These are phyloP conservation scores for Nomada ferruginata DNA, from an alignment of 2,888 invertebrate species.

Conservation along the genomic window DNA sequence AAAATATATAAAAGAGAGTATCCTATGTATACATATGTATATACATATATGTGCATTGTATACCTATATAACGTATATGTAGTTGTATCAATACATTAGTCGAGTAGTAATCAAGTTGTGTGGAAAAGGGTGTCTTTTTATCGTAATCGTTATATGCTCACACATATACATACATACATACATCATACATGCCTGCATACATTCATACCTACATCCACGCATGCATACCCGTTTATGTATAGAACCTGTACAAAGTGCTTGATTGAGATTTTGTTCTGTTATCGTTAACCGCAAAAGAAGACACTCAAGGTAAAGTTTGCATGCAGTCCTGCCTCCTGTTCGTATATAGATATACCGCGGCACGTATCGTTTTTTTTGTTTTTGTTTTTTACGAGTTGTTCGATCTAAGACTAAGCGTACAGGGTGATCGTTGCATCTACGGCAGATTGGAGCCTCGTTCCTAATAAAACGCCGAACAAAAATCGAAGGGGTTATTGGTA, in stretches of 20 bases:
- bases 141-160: slow-evolving; percentile 65
- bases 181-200: slow-evolving; percentile 40
- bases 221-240: slow-evolving; percentile 71
- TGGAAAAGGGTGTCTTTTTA: slow-evolving; percentile 80
- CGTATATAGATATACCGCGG: slow-evolving; percentile 45
- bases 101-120: slow-evolving; percentile 76
- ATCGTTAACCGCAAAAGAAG: slow-evolving; percentile 81
- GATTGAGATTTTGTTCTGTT: slow-evolving; percentile 75
- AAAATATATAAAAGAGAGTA: slow-evolving; percentile 84
- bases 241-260: slow-evolving; percentile 83
- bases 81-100: slow-evolving; percentile 73
- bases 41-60: slow-evolving; percentile 42
- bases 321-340: slow-evolving; percentile 69
- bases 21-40: slow-evolving; percentile 65
- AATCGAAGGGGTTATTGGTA: not conserved
- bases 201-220: slow-evolving; percentile 33
- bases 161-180: slow-evolving; percentile 60
- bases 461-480: slow-evolving; percentile 5
- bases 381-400: slow-evolving; percentile 27
- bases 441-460: not conserved
- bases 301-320: slow-evolving; percentile 81
- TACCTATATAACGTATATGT: slow-evolving; percentile 51
- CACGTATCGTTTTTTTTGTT: slow-evolving; percentile 28
- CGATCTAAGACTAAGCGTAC: slow-evolving; percentile 38
- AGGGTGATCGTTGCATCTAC: slow-evolving; percentile 20